Evolutionary conservation across 2,113 vertebrate genomes (phyloP), one percentile per base, ranked within the genome.

Genomic region (Nematolebias whitei): DNA sequence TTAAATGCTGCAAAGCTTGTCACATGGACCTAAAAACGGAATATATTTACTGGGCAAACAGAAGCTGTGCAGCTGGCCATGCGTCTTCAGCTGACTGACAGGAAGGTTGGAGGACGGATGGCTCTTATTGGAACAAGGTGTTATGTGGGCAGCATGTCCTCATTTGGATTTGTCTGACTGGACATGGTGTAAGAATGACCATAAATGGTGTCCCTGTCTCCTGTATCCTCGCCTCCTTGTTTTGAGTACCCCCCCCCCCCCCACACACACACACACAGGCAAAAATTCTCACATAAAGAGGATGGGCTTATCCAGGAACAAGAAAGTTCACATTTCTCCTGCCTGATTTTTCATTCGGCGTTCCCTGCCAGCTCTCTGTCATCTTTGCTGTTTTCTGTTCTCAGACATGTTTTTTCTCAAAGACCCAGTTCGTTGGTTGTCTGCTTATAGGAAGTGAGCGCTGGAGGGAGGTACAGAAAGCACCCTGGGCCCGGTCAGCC

Each of bases 201-300:
- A 81, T 84, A 90, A 73, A 89, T 83, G 82, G 85, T 78, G 60
- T 45, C 57, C n/a, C 45, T 58, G 16, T 78, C 58, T 57, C 61
- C 57, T 52, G 16, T 57, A 54, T 13, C 51, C 72, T 69, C 76
- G 63, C 48, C 75, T 35, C 24, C 44, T 29, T 29, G 26, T 29
- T 29, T 7, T 29, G 26, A 29, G 26, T 7, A 7, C 7, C 13
- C 15, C 58, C 23, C 18, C 23, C 62, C 16, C 58, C 20, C 49
- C 40, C 56, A 68, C 67, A 50, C 50, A 63, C 49, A 63, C 51
- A 62, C 35, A 62, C 32, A 61, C 56, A 63, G 59, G 19, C 57
- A 72, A 67, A 70, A 32, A 48, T 26, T 68, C 62, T 74, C 55
- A 63, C 59, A 76, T 71, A 67, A 74, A 73, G 68, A 85, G 82